Evolutionary conservation across 2,797 vertebrate genomes (phyloP).

Genomic region (Parauchenoglanis ngamensis): DNA sequence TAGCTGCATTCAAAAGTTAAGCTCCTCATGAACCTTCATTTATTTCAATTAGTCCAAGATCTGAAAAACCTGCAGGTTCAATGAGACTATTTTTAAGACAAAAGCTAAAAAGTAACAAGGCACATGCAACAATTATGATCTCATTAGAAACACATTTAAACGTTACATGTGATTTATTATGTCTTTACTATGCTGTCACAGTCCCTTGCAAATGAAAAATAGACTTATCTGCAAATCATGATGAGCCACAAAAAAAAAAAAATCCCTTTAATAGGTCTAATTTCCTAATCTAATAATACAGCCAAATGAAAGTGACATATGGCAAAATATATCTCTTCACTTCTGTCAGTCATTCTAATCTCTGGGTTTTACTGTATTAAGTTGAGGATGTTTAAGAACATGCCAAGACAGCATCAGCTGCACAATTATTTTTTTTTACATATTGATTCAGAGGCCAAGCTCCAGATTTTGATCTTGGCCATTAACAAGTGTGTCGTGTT

Average conservation of each 20-base stretch:
- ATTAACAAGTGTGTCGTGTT: slow-evolving; percentile 64
- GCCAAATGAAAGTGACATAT: slow-evolving; percentile 14
- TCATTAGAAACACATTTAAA: slow-evolving; percentile 33
- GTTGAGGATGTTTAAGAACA: slow-evolving; percentile 52
- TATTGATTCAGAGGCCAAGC: slow-evolving; percentile 47
- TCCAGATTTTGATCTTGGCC: slow-evolving; percentile 60
- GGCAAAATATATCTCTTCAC: slow-evolving; percentile 10
- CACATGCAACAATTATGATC: slow-evolving; percentile 26
- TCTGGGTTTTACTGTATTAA: slow-evolving; percentile 50
- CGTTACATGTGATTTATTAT: slow-evolving; percentile 17
- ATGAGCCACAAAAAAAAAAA: slow-evolving; percentile 22
- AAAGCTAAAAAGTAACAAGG: slow-evolving; percentile 5
- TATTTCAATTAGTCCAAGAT: slow-evolving; percentile 3
- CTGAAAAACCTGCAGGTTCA: not conserved
- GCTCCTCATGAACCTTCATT: not conserved
- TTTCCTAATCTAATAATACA: slow-evolving; percentile 5
- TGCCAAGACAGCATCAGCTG: slow-evolving; percentile 57
- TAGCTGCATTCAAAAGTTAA: not conserved
- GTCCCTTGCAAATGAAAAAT: slow-evolving; percentile 23
- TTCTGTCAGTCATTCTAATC: not conserved
- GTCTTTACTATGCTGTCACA: slow-evolving; percentile 19
- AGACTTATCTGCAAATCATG: slow-evolving; percentile 18
- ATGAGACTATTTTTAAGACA: not conserved
- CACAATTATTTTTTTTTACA: slow-evolving; percentile 54
- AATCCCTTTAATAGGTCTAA: not conserved